A percentile compares a stretch with the other conserved stretches of the same genome.
These are phyloP conservation scores for Zeuzera pyrina DNA, from an alignment of 2,888 invertebrate genomes.

Conservation along the genomic window DNA sequence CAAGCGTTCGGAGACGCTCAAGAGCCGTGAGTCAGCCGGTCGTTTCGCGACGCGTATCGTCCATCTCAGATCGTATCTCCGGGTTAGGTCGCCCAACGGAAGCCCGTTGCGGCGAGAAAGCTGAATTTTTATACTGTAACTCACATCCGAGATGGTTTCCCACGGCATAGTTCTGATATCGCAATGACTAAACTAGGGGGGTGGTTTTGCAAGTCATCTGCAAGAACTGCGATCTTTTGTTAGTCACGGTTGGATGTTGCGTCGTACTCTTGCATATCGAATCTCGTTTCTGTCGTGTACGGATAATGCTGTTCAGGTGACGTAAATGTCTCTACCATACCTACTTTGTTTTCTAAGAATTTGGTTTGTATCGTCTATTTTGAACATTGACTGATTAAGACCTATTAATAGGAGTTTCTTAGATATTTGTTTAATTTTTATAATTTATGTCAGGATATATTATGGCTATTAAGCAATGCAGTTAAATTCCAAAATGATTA, in stretches of 20 bases:
- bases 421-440: too few species aligned
- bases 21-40: slow-evolving; percentile 38
- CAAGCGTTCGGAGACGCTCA: slow-evolving; percentile 3
- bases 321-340: too few species aligned
- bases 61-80: slow-evolving; percentile 53
- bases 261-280: not conserved
- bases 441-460: too few species aligned
- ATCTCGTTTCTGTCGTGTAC: too few species aligned
- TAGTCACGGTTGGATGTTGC: slow-evolving; percentile 6
- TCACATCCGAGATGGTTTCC: slow-evolving; percentile 37
- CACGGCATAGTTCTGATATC: slow-evolving; percentile 38
- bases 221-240: too few species aligned
- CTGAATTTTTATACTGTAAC: slow-evolving; percentile 53
- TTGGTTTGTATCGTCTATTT: too few species aligned
- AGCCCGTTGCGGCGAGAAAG: slow-evolving; percentile 56
- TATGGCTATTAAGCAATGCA: too few species aligned
- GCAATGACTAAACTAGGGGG: slow-evolving; percentile 16
- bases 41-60: slow-evolving; percentile 46
- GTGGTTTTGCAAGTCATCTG: slow-evolving; percentile 2
- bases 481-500: too few species aligned
- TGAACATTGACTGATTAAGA: too few species aligned
- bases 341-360: too few species aligned
- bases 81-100: slow-evolving; percentile 44
- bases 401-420: too few species aligned
- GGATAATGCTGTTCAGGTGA: too few species aligned